Conservation (phyloP, 2,797 vertebrate genomes). For the Ptychadena robeensis region DNA sequence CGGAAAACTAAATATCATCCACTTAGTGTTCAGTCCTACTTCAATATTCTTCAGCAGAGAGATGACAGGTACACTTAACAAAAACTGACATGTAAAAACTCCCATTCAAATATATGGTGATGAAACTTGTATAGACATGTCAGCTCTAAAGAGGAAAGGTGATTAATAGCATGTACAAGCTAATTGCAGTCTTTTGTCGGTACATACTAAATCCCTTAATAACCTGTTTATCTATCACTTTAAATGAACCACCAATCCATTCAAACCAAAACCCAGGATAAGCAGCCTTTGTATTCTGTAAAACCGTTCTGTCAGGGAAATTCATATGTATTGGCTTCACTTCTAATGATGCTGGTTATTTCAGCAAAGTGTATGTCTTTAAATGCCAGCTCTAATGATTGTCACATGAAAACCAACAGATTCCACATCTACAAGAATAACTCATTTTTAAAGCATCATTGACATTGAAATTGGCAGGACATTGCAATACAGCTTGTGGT, state of each 20-base stretch:
- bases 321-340: not conserved
- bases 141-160: not conserved
- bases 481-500: slow-evolving; percentile 10
- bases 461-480: slow-evolving; percentile 16
- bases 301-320: not conserved
- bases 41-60: not conserved
- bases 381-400: slow-evolving; percentile 11
- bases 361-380: slow-evolving; percentile 21
- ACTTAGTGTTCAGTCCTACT: not conserved
- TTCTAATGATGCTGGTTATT: slow-evolving; percentile 2
- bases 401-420: slow-evolving; percentile 36
- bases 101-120: not conserved
- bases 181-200: not conserved
- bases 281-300: slow-evolving; percentile 5
- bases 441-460: slow-evolving; percentile 28
- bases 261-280: not conserved
- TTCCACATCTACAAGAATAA: slow-evolving; percentile 22
- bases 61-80: not conserved
- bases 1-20: not conserved
- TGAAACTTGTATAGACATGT: not conserved
- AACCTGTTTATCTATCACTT: not conserved
- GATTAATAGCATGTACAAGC: not conserved
- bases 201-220: not conserved
- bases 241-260: not conserved
- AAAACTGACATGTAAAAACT: not conserved